Conservation (phyloP, 2,888 invertebrate genomes). For the Mystacides longicornis region DNA sequence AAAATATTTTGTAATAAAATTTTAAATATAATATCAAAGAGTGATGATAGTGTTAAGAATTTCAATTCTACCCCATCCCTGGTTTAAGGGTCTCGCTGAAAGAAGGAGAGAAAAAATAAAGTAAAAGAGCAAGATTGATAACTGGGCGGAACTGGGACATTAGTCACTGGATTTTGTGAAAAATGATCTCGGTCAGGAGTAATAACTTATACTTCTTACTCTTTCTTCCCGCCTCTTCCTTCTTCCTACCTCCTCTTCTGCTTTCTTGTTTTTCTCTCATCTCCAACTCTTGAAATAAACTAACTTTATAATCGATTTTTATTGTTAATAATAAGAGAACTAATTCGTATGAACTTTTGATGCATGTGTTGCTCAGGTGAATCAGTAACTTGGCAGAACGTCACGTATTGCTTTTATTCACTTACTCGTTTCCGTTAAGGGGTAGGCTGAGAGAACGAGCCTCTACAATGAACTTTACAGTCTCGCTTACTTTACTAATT, state of each 20-base stretch:
- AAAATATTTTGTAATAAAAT: neutral
- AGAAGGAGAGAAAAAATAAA: neutral
- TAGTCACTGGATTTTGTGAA: constrained; percentile 1
- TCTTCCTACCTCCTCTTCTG: neutral
- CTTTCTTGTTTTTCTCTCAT: neutral
- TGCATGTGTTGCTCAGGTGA: too few species aligned
- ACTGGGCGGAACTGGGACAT: neutral
- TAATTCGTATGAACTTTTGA: too few species aligned
- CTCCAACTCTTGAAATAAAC: neutral
- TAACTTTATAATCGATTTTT: neutral
- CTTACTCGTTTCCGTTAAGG: too few species aligned
- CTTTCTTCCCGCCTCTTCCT: too few species aligned
- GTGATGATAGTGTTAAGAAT: neutral
- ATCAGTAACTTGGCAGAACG: too few species aligned
- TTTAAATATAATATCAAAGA: neutral
- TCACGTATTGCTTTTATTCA: too few species aligned
- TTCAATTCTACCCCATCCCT: neutral
- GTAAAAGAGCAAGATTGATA: neutral
- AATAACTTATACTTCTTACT: too few species aligned
- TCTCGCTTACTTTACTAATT: too few species aligned
- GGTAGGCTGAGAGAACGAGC: too few species aligned
- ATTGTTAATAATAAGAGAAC: neutral
- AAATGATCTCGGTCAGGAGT: neutral
- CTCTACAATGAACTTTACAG: too few species aligned
- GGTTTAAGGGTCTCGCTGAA: neutral